These are phyloP conservation scores for Macrosiphum euphorbiae DNA, from an alignment of 2,888 invertebrate species.

Conservation along the genomic window DNA sequence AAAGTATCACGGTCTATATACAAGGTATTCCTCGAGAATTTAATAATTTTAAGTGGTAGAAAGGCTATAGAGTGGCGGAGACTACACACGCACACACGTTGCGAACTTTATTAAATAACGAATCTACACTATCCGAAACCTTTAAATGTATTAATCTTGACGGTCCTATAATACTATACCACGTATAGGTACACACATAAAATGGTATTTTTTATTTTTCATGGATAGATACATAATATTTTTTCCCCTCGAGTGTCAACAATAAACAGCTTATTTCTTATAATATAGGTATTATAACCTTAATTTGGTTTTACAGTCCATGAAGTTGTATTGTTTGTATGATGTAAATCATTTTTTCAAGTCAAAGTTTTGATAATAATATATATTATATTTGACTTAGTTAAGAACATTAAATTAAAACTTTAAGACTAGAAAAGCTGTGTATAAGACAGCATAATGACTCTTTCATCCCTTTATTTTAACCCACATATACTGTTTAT, in stretches of 20 bases:
- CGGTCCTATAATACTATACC: neutral
- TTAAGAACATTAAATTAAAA: neutral
- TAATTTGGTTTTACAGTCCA: neutral
- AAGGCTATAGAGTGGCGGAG: neutral
- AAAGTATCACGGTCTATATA: neutral
- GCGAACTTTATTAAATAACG: neutral
- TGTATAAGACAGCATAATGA: conserved; percentile 3
- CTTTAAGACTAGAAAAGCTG: neutral
- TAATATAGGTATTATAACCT: neutral
- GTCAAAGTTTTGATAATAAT: neutral
- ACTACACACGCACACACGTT: neutral
- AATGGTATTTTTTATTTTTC: neutral
- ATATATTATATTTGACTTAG: neutral
- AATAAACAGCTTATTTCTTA: neutral
- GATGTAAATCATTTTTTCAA: neutral
- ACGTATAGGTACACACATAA: neutral
- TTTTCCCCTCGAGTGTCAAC: neutral
- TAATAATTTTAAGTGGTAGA: conserved; percentile 8
- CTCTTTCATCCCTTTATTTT: neutral
- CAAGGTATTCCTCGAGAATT: neutral
- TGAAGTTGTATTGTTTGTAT: neutral
- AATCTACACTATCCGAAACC: neutral
- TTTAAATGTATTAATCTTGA: neutral
- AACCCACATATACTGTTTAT: neutral
- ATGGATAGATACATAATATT: neutral